Conservation (phyloP, 2,888 invertebrate species). For the Macropis europaea region DNA sequence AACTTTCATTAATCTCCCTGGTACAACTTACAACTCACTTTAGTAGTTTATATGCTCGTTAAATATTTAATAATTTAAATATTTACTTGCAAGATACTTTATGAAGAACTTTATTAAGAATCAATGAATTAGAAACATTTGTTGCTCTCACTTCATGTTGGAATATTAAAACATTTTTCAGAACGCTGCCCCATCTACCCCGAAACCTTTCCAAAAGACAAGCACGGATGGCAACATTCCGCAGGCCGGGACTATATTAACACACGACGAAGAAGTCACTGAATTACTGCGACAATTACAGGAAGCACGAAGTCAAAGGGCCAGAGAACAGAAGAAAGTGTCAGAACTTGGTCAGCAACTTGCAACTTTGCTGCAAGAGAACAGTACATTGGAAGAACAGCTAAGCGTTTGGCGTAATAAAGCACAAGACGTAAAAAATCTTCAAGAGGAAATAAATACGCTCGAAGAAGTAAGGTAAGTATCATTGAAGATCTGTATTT, state of each 20-base stretch:
- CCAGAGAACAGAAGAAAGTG: constrained; percentile 87
- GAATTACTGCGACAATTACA: constrained; percentile 86
- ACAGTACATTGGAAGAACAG: constrained; percentile 86
- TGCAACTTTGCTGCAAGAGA: constrained; percentile 86
- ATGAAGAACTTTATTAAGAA: no score
- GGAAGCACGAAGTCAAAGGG: constrained; percentile 85
- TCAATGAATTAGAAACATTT: no score
- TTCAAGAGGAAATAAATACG: constrained; percentile 91
- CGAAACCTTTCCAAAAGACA: constrained; percentile 52
- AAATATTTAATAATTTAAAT: no score
- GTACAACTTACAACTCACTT: no score
- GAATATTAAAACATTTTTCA: constrained; percentile 28
- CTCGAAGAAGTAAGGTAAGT: constrained; percentile 90
- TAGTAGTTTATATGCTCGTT: no score
- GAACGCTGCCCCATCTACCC: constrained; percentile 65
- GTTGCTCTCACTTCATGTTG: no score
- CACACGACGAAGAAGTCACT: constrained; percentile 78
- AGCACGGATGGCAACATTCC: constrained; percentile 42
- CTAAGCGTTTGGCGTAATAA: constrained; percentile 84
- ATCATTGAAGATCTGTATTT: neutral
- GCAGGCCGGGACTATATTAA: constrained; percentile 49
- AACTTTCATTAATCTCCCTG: neutral
- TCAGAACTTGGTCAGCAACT: constrained; percentile 90
- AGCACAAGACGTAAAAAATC: constrained; percentile 89
- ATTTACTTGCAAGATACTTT: no score